These are phyloP conservation scores for Trissolcus brochymenae DNA, from an alignment of 2,888 invertebrate species.

Conservation along the genomic window DNA sequence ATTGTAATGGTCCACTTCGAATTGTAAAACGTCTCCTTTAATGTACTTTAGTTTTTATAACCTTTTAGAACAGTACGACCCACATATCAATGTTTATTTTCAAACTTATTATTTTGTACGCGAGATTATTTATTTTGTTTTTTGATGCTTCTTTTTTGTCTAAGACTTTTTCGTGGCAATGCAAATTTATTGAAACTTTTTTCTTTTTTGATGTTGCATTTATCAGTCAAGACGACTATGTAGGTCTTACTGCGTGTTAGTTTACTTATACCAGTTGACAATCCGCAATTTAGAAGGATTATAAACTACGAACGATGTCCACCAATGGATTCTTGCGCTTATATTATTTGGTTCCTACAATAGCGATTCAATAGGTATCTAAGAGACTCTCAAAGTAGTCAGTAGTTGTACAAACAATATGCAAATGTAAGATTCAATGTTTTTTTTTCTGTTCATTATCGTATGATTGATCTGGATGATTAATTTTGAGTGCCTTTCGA, in stretches of 20 bases:
- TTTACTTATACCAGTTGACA: slow-evolving; percentile 1
- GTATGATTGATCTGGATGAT: too few species aligned
- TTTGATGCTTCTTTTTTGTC: too few species aligned
- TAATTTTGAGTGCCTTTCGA: too few species aligned
- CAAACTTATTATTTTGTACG: neutral
- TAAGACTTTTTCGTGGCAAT: neutral
- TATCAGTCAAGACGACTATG: neutral
- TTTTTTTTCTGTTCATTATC: neutral
- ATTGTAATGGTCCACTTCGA: too few species aligned
- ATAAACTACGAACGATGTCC: slow-evolving; percentile 12
- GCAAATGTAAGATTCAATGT: slow-evolving; percentile 27
- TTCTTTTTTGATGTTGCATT: too few species aligned
- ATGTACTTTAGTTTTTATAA: too few species aligned
- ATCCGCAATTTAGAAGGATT: neutral
- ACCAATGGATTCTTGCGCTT: slow-evolving; percentile 15
- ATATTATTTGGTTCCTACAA: slow-evolving; percentile 67
- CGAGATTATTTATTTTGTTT: too few species aligned
- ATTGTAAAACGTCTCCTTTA: too few species aligned
- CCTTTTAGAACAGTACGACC: slow-evolving; percentile 3
- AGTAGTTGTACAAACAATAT: slow-evolving; percentile 27
- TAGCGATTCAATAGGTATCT: slow-evolving; percentile 27
- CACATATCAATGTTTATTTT: slow-evolving; percentile 6
- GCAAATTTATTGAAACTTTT: neutral
- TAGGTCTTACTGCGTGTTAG: slow-evolving; percentile 15
- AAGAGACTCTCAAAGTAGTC: slow-evolving; percentile 20